phyloP scores from a whole-genome alignment of 92 coral and sea anemone species.

The Epizoanthus illoricatus region DNA sequence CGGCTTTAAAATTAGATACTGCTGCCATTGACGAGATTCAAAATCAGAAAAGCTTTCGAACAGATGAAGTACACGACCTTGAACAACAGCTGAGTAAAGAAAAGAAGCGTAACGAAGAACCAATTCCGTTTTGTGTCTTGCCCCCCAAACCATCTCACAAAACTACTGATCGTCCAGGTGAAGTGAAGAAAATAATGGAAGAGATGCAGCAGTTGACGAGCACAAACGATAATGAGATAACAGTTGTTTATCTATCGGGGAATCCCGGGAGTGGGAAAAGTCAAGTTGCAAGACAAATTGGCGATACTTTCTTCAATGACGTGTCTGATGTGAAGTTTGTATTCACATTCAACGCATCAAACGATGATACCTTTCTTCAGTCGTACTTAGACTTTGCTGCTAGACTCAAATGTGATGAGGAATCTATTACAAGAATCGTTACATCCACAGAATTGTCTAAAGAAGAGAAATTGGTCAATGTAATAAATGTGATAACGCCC shows the following conservation, averaged over 20 bases:
- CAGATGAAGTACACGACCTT: constrained; percentile 1
- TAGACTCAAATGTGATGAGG: constrained; percentile 36
- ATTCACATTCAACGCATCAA: constrained; percentile 50
- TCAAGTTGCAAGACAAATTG: constrained; percentile 36
- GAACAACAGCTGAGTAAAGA: neutral
- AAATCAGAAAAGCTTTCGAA: constrained; percentile 28
- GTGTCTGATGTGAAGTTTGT: constrained; percentile 18
- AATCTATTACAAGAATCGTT: constrained; percentile 28
- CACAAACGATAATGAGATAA: constrained; percentile 6
- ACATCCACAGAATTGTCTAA: constrained; percentile 15
- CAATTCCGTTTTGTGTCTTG: constrained; percentile 12
- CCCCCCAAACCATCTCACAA: constrained; percentile 36
- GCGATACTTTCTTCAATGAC: constrained; percentile 8
- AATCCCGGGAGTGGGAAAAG: constrained; percentile 51
- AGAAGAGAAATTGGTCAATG: constrained; percentile 29
- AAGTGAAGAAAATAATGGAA: neutral
- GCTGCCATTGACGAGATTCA: constrained; percentile 21
- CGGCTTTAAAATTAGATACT: neutral
- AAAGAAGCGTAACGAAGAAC: constrained; percentile 7
- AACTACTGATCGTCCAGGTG: neutral
- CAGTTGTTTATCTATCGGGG: constrained; percentile 42
- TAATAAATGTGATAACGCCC: constrained; percentile 14
- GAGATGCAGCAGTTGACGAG: neutral
- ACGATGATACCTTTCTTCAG: constrained; percentile 36
- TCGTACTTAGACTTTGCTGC: constrained; percentile 46